A percentile compares a stretch with the other conserved stretches of the same genome.
These are phyloP conservation scores for Rosalia funebris DNA, from an alignment of 2,888 invertebrate species.

Conservation along the genomic window DNA sequence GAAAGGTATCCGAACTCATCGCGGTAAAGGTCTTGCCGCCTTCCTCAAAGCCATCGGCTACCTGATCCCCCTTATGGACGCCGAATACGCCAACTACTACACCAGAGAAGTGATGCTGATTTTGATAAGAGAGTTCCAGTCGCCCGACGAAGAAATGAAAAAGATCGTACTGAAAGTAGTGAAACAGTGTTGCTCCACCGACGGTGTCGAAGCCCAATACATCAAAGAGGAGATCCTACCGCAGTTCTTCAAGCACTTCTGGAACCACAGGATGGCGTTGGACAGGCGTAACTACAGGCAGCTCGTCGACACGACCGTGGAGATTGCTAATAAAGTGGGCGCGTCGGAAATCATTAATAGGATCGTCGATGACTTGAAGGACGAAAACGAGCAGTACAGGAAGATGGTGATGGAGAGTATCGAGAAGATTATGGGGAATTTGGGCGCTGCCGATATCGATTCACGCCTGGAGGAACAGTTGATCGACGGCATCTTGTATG, in stretches of 20 bases:
- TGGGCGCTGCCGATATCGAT: slow-evolving; percentile 98
- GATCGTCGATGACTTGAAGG: slow-evolving; percentile 98
- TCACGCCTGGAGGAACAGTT: slow-evolving; percentile 97
- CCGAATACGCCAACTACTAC: slow-evolving; percentile 99
- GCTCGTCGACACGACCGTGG: slow-evolving; percentile 98
- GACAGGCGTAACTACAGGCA: slow-evolving; percentile 98
- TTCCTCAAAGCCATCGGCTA: slow-evolving; percentile 99
- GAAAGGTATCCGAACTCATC: slow-evolving; percentile 96
- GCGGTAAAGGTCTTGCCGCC: slow-evolving; percentile 96
- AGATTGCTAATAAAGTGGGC: slow-evolving; percentile 99
- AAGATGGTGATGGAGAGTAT: slow-evolving; percentile 99
- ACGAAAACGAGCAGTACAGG: slow-evolving; percentile 98
- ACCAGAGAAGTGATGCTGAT: slow-evolving; percentile 99
- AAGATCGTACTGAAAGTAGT: slow-evolving; percentile 99
- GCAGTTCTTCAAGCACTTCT: slow-evolving; percentile 99
- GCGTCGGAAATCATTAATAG: slow-evolving; percentile 98
- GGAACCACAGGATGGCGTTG: slow-evolving; percentile 99
- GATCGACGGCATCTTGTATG: slow-evolving; percentile 98
- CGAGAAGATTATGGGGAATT: slow-evolving; percentile 97
- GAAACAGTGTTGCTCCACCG: slow-evolving; percentile 99
- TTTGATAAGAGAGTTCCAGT: slow-evolving; percentile 98
- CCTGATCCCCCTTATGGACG: slow-evolving; percentile 99
- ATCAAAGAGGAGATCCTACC: slow-evolving; percentile 99
- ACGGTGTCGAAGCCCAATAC: slow-evolving; percentile 99
- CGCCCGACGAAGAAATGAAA: slow-evolving; percentile 99